A percentile compares a stretch with the other conserved stretches of the same genome.
Conservation (phyloP, 2,113 vertebrate species). For the Vombatus ursinus region DNA sequence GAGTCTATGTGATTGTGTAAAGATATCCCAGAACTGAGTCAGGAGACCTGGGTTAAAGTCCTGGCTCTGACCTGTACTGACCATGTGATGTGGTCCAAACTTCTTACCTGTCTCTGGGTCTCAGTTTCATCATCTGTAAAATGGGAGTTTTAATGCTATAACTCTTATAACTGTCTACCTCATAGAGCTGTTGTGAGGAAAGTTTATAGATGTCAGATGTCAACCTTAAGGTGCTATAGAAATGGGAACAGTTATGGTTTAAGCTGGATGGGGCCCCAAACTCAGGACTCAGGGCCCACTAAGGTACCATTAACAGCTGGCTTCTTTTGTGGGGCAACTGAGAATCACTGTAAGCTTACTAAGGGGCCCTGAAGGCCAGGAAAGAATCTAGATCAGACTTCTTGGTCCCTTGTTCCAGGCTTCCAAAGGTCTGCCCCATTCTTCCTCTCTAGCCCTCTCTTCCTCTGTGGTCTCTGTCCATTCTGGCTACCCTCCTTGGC, state of each 20-base stretch:
- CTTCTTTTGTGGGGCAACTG: not conserved
- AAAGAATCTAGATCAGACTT: not conserved
- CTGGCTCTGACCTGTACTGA: not conserved
- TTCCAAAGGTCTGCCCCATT: constrained; percentile 51
- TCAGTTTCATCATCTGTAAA: constrained; percentile 34
- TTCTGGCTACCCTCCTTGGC: not conserved
- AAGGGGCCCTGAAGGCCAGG: not conserved
- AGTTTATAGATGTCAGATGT: not conserved
- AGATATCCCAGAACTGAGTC: not conserved
- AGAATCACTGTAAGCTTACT: not conserved
- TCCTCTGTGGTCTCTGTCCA: not conserved
- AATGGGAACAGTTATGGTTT: not conserved
- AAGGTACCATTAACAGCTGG: not conserved
- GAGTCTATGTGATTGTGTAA: not conserved
- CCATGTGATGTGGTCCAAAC: not conserved
- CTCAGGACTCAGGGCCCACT: not conserved
- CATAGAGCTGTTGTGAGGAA: not conserved
- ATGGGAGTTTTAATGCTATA: not conserved
- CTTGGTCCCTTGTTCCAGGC: not conserved
- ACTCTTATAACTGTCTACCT: not conserved
- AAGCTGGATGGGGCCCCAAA: not conserved
- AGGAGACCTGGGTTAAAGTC: not conserved
- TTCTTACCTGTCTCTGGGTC: not conserved
- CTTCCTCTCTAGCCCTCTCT: constrained; percentile 78
- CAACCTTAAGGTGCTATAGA: not conserved